Conservation (phyloP, 2,113 vertebrate genomes). For the Neoarius graeffei region DNA sequence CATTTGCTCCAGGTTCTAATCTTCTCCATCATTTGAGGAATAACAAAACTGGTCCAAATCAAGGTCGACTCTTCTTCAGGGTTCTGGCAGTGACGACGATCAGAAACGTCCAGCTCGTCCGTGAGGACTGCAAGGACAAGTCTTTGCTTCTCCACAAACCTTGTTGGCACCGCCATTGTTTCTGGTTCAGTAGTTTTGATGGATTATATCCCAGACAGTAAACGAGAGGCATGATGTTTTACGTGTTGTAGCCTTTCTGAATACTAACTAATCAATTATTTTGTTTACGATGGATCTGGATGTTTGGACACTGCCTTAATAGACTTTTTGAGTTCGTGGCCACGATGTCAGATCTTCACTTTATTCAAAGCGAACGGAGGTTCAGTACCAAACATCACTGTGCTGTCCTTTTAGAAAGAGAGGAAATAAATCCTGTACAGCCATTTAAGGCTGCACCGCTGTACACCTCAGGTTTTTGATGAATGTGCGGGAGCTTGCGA, state of each 20-base stretch:
- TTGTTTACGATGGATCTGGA: conserved; percentile 33
- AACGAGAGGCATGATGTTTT: conserved; percentile 1
- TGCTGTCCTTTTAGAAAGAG: background rate
- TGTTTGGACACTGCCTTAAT: conserved; percentile 17
- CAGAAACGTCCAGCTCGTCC: no score
- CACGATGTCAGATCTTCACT: conserved; percentile 3
- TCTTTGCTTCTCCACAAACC: background rate
- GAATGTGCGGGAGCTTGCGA: conserved; percentile 59
- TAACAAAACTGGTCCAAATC: background rate
- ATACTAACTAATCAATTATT: conserved; percentile 36
- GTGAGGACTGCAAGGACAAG: background rate
- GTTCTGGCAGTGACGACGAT: no score
- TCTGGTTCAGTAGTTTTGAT: conserved; percentile 11
- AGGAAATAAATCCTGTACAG: background rate
- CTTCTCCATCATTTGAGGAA: background rate
- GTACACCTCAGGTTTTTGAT: conserved; percentile 58
- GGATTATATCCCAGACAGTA: conserved; percentile 17
- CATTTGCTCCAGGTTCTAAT: background rate
- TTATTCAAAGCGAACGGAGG: conserved; percentile 19
- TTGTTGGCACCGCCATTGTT: background rate
- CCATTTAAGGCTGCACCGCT: conserved; percentile 43
- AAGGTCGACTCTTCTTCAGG: background rate
- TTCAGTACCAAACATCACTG: background rate
- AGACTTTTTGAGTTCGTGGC: background rate
- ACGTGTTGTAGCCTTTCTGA: conserved; percentile 10